Evolutionary conservation across 2,888 invertebrate genomes (phyloP).

Genomic region (Linyphia triangularis): DNA sequence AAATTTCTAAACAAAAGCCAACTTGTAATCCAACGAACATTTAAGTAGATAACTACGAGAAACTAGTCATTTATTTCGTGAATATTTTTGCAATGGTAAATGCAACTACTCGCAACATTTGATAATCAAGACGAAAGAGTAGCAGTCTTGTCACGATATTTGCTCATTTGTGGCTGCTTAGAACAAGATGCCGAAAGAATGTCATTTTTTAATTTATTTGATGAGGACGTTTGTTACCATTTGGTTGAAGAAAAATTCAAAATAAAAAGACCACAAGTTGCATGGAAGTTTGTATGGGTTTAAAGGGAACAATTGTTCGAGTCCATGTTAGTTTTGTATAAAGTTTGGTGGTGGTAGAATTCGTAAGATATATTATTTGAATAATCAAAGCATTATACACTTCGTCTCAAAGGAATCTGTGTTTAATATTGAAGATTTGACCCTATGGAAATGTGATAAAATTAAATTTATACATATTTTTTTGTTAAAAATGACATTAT

Average conservation of each 20-base stretch:
- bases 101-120: not conserved
- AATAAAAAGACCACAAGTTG: not conserved
- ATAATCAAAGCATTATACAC: no score
- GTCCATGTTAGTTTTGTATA: no score
- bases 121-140: not conserved
- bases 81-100: not conserved
- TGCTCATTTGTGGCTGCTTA: not conserved
- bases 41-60: not conserved
- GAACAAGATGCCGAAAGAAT: not conserved
- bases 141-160: not conserved
- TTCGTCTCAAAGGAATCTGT: no score
- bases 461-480: no score
- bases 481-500: no score
- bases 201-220: not conserved
- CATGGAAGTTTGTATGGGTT: no score
- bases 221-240: not conserved
- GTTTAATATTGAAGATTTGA: no score
- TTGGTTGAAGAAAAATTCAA: not conserved
- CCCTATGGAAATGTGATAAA: no score
- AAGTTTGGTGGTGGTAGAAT: no score
- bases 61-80: not conserved
- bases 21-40: not conserved
- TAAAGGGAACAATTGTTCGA: no score
- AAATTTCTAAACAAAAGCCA: no score
- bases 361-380: no score